Evolutionary conservation across 2,888 invertebrate genomes (phyloP).

Genomic region (Pediacus dermestoides): DNA sequence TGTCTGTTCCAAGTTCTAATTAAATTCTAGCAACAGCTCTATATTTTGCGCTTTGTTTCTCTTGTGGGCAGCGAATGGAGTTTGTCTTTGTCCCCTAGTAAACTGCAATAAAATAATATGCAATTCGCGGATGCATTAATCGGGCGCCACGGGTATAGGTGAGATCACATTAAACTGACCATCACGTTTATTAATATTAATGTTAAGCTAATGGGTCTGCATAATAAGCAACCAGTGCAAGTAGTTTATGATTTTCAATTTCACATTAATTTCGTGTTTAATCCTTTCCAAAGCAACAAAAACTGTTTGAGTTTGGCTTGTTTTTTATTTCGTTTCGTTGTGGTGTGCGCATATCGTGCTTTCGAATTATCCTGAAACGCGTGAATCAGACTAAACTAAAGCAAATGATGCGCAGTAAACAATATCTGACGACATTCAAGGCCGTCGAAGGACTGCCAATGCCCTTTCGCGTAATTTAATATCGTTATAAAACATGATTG

Average conservation of each 20-base stretch:
- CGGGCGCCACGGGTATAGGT: constrained; percentile 22
- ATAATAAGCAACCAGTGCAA: constrained; percentile 23
- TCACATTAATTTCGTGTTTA: too few relatives aligned
- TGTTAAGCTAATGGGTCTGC: constrained; percentile 21
- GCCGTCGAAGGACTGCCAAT: constrained; percentile 42
- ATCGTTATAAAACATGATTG: constrained; percentile 36
- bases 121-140: constrained; percentile 12
- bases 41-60: constrained; percentile 15
- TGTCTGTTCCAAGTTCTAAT: constrained; percentile 25
- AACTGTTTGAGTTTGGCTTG: too few relatives aligned
- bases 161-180: constrained; percentile 24
- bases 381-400: constrained; percentile 39
- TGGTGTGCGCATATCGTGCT: too few relatives aligned
- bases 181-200: constrained; percentile 19
- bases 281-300: too few relatives aligned
- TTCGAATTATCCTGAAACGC: constrained; percentile 29
- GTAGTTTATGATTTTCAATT: too few relatives aligned
- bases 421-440: constrained; percentile 41
- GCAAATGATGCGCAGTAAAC: constrained; percentile 40
- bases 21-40: constrained; percentile 23
- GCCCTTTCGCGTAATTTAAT: constrained; percentile 38
- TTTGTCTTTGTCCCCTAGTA: constrained; percentile 8
- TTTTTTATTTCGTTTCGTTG: too few relatives aligned
- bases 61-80: constrained; percentile 1
- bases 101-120: constrained; percentile 12